These are phyloP conservation scores for Rutilus rutilus DNA, from an alignment of 2,113 vertebrate species.

Conservation along the genomic window DNA sequence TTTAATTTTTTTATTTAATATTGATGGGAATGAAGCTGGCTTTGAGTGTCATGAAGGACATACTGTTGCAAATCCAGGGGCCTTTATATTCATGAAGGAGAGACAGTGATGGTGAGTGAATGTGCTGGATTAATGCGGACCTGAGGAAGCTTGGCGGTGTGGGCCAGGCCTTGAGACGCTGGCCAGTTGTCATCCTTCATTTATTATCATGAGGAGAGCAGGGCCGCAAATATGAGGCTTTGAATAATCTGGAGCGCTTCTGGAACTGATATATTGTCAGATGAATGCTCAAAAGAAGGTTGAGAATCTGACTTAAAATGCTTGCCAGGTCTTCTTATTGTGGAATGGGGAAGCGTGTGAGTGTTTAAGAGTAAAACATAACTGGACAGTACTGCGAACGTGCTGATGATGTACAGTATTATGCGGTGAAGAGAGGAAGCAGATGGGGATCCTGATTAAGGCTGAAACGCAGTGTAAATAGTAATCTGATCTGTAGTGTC, in stretches of 20 bases:
- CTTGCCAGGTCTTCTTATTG: neutral
- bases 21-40: slow-evolving; percentile 77
- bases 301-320: slow-evolving; percentile 52
- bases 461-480: slow-evolving; percentile 28
- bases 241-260: slow-evolving; percentile 50
- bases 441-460: slow-evolving; percentile 34
- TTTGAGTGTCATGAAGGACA: slow-evolving; percentile 79
- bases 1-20: slow-evolving; percentile 79
- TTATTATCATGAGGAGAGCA: slow-evolving; percentile 66
- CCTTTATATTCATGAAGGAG: slow-evolving; percentile 73
- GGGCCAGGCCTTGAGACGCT: slow-evolving; percentile 72
- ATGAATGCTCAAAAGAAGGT: slow-evolving; percentile 60
- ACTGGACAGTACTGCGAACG: slow-evolving; percentile 33
- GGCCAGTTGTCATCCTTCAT: slow-evolving; percentile 68
- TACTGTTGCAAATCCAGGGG: slow-evolving; percentile 71
- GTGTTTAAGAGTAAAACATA: slow-evolving; percentile 13
- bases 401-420: slow-evolving; percentile 31
- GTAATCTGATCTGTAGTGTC: slow-evolving; percentile 17
- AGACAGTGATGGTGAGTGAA: slow-evolving; percentile 70
- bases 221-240: slow-evolving; percentile 54
- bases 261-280: slow-evolving; percentile 58
- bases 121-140: slow-evolving; percentile 73
- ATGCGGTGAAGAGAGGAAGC: neutral
- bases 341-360: neutral
- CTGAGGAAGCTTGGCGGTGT: slow-evolving; percentile 65